phyloP scores from a whole-genome alignment of 35 echinoderm and acorn worm genomes.

The Hemicentrotus pulcherrimus region DNA sequence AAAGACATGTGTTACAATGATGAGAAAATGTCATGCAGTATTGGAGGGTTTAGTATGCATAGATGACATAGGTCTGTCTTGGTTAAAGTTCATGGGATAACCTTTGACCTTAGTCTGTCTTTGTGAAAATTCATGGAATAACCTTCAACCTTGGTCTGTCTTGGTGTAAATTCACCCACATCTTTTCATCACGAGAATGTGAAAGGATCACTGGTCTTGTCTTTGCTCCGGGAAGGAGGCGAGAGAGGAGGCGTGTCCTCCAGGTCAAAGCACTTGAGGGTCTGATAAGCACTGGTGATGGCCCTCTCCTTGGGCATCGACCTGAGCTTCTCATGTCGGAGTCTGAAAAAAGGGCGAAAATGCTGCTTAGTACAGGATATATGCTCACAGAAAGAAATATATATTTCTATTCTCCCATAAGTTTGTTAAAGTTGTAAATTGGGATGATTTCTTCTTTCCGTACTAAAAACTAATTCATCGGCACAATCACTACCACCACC shows the following conservation, averaged over 20 bases:
- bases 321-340: conserved; percentile 90
- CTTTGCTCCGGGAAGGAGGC: conserved; percentile 63
- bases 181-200: conserved; percentile 55
- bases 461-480: too few relatives aligned
- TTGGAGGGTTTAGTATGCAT: background rate
- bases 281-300: conserved; percentile 91
- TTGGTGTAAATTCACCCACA: background rate
- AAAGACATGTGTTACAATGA: background rate
- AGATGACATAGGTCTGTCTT: background rate
- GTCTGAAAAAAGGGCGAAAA: conserved; percentile 43
- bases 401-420: background rate
- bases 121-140: background rate
- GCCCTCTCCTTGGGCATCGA: conserved; percentile 78
- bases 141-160: background rate
- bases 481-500: background rate
- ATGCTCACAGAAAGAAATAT: too few relatives aligned
- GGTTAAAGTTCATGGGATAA: background rate
- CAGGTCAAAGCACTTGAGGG: conserved; percentile 91
- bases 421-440: background rate
- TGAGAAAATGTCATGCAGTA: background rate
- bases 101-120: background rate
- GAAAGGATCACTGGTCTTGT: conserved; percentile 89
- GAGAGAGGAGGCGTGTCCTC: conserved; percentile 84
- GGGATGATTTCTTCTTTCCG: background rate
- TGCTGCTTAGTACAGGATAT: background rate